Evolutionary conservation across 2,113 vertebrate genomes (phyloP).

Genomic region (Cyprinodon variegatus): DNA sequence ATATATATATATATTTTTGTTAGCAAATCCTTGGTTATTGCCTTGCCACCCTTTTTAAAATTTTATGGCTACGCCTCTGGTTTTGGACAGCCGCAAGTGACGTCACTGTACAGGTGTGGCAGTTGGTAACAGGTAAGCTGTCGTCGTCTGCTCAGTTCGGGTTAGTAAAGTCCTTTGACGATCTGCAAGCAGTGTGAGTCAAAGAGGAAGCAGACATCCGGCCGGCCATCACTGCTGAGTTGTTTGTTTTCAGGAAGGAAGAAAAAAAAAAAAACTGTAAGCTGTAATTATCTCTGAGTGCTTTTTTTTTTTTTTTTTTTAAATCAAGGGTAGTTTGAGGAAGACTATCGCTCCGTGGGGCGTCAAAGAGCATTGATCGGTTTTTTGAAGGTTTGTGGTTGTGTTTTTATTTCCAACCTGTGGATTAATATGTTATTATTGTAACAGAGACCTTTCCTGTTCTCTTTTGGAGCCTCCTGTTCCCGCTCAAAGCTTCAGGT

Average conservation of each 20-base stretch:
- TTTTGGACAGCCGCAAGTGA: constrained; percentile 18
- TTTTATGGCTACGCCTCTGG: too few relatives aligned
- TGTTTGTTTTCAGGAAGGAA: constrained; percentile 66
- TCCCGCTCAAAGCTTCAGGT: background rate
- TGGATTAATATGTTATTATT: background rate
- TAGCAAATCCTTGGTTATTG: too few relatives aligned
- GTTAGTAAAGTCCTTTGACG: fast-evolving
- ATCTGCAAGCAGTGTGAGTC: background rate
- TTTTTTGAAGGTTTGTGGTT: background rate
- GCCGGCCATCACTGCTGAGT: background rate
- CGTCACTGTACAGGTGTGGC: constrained; percentile 75
- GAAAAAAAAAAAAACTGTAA: constrained; percentile 16
- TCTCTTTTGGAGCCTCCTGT: background rate
- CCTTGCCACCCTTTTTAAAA: too few relatives aligned
- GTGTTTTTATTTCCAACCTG: background rate
- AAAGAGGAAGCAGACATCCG: background rate
- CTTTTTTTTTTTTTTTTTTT: background rate
- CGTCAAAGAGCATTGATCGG: constrained; percentile 8
- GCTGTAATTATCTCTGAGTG: constrained; percentile 65
- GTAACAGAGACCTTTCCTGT: background rate
- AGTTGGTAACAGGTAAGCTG: constrained; percentile 41
- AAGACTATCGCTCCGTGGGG: background rate
- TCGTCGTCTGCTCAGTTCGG: background rate
- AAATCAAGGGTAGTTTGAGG: constrained; percentile 9
- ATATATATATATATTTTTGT: too few relatives aligned